Conservation (phyloP, 1,140 invertebrate species). For the Phymorhynchus buccinoides region DNA sequence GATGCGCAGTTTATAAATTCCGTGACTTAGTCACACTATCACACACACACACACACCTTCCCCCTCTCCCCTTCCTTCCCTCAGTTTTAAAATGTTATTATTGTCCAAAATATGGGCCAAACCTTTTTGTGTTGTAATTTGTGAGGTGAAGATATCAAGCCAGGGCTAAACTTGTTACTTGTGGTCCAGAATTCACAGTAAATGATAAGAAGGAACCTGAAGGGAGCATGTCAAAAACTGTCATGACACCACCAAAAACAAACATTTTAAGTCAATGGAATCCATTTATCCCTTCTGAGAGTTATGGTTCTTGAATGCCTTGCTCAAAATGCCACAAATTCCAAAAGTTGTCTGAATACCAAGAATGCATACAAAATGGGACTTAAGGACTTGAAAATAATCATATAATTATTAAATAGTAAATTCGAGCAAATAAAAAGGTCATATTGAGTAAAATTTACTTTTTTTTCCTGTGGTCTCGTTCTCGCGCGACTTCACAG, state of each 20-base stretch:
- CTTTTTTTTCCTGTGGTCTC: not conserved
- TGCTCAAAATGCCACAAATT: not conserved
- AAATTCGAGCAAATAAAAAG: too few relatives aligned
- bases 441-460: not conserved
- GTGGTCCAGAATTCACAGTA: not conserved
- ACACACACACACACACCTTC: too few relatives aligned
- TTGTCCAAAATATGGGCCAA: not conserved
- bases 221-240: not conserved
- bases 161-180: not conserved
- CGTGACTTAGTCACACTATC: too few relatives aligned
- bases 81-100: too few relatives aligned
- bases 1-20: too few relatives aligned
- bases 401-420: too few relatives aligned
- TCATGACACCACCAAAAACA: slow-evolving; percentile 17
- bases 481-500: slow-evolving; percentile 11
- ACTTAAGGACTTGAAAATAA: too few relatives aligned
- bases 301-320: not conserved
- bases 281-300: not conserved
- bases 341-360: not conserved
- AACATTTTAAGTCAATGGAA: not conserved
- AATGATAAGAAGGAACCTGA: not conserved
- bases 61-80: too few relatives aligned
- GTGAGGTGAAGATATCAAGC: not conserved
- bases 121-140: not conserved
- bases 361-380: not conserved